A percentile compares a stretch with the other conserved stretches of the same genome.
phyloP scores from a whole-genome alignment of 2,888 invertebrate genomes.

The Cosmopolites sordidus region DNA sequence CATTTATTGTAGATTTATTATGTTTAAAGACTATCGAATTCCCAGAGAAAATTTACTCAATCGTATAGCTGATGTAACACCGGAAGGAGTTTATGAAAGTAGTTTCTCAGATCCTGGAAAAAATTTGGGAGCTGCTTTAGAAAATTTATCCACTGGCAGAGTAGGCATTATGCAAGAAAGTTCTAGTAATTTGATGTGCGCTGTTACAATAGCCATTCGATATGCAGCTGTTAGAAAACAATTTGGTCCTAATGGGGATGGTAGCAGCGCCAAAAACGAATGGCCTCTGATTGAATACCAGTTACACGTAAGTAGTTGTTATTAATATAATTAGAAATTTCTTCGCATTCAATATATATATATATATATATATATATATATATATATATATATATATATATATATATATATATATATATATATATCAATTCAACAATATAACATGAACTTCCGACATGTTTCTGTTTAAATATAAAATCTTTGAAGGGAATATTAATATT shows the following conservation, averaged over 20 bases:
- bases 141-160: slow-evolving; percentile 80
- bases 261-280: slow-evolving; percentile 51
- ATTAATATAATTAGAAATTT: not conserved
- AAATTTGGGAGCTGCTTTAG: slow-evolving; percentile 79
- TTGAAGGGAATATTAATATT: too few species aligned
- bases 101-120: slow-evolving; percentile 85
- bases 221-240: slow-evolving; percentile 77
- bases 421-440: too few species aligned
- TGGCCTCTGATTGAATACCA: slow-evolving; percentile 79
- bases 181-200: slow-evolving; percentile 65
- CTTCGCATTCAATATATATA: not conserved
- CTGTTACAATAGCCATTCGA: slow-evolving; percentile 70
- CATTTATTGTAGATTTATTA: slow-evolving; percentile 69
- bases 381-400: too few species aligned
- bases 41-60: slow-evolving; percentile 81
- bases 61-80: slow-evolving; percentile 82
- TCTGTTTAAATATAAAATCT: too few species aligned
- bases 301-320: slow-evolving; percentile 67
- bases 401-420: too few species aligned
- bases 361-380: too few species aligned
- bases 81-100: slow-evolving; percentile 82
- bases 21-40: slow-evolving; percentile 84
- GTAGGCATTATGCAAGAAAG: slow-evolving; percentile 68
- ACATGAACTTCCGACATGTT: too few species aligned
- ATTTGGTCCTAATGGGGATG: slow-evolving; percentile 56